Conservation (phyloP, 2,113 vertebrate genomes). For the Corythaixoides concolor region DNA sequence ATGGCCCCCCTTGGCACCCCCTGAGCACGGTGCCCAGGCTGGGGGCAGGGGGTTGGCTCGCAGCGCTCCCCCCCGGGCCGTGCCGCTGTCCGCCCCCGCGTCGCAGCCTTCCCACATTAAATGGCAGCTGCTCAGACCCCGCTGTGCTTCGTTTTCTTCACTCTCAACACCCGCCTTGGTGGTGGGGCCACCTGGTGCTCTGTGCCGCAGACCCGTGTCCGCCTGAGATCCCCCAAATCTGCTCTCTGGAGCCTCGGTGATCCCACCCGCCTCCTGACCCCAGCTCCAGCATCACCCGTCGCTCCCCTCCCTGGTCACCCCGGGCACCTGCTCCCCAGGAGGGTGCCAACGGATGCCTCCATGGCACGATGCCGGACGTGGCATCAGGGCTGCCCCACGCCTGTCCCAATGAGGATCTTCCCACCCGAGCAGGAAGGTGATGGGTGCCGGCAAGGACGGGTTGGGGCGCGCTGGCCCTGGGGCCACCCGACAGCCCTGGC, state of each 20-base stretch:
- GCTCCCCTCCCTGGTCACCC: rapidly evolving
- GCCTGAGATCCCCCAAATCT: neutral
- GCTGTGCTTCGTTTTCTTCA: conserved; percentile 6
- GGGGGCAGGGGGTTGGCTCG: neutral
- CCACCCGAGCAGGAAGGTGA: neutral
- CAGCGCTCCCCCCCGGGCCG: rapidly evolving
- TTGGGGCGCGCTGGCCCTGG: neutral
- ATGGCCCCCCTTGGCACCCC: neutral
- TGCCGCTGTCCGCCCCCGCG: rapidly evolving
- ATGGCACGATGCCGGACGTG: rapidly evolving
- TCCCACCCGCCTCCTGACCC: neutral
- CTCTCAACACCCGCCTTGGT: rapidly evolving
- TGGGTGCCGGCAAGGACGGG: neutral
- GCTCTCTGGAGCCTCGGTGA: neutral
- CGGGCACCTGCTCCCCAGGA: rapidly evolving
- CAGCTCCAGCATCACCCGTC: neutral
- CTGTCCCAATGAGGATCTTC: neutral
- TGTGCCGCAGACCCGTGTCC: rapidly evolving
- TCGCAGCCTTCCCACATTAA: conserved; percentile 23
- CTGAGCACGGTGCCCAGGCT: rapidly evolving
- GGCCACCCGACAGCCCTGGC: neutral
- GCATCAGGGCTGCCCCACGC: rapidly evolving
- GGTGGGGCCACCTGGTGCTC: neutral
- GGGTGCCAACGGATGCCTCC: neutral
- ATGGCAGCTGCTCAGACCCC: neutral